phyloP scores from a whole-genome alignment of 2,888 invertebrate species.

The Protophormia terraenovae region DNA sequence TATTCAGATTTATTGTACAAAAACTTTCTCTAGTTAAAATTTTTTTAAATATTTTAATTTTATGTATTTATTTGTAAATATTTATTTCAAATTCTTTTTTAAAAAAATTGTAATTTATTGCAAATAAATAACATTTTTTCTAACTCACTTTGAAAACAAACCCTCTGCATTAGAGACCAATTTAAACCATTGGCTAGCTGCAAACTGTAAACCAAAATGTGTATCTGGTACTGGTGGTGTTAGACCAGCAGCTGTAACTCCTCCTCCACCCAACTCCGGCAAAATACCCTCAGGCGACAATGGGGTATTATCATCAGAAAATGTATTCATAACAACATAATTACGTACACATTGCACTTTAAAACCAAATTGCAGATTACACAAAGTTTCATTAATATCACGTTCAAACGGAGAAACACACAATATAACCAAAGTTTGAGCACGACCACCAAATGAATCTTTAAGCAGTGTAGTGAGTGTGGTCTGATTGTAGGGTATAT shows the following conservation, averaged over 20 bases:
- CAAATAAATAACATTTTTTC: not conserved
- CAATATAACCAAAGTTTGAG: slow-evolving; percentile 87
- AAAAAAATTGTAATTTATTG: not conserved
- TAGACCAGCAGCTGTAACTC: slow-evolving; percentile 60
- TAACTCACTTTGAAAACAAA: slow-evolving; percentile 85
- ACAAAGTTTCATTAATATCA: slow-evolving; percentile 86
- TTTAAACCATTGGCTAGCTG: slow-evolving; percentile 91
- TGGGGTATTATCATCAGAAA: slow-evolving; percentile 85
- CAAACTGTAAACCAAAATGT: slow-evolving; percentile 89
- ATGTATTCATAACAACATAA: slow-evolving; percentile 87
- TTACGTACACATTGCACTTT: slow-evolving; percentile 87
- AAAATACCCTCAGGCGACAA: slow-evolving; percentile 78
- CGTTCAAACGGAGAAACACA: slow-evolving; percentile 88
- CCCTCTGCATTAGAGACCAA: slow-evolving; percentile 92
- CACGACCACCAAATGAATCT: slow-evolving; percentile 89
- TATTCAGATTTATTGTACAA: too few relatives aligned
- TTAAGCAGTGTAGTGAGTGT: slow-evolving; percentile 86
- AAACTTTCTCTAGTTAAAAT: too few relatives aligned
- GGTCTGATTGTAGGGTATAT: slow-evolving; percentile 83
- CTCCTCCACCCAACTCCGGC: slow-evolving; percentile 64
- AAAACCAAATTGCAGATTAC: slow-evolving; percentile 86
- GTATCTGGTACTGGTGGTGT: slow-evolving; percentile 67
- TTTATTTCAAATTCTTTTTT: not conserved
- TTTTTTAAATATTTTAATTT: too few relatives aligned
- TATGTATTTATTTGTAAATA: too few relatives aligned